Percentiles rank a stretch among this genome's conserved stretches.
Conservation (phyloP, 1,140 invertebrate genomes). For the Mercenaria mercenaria region DNA sequence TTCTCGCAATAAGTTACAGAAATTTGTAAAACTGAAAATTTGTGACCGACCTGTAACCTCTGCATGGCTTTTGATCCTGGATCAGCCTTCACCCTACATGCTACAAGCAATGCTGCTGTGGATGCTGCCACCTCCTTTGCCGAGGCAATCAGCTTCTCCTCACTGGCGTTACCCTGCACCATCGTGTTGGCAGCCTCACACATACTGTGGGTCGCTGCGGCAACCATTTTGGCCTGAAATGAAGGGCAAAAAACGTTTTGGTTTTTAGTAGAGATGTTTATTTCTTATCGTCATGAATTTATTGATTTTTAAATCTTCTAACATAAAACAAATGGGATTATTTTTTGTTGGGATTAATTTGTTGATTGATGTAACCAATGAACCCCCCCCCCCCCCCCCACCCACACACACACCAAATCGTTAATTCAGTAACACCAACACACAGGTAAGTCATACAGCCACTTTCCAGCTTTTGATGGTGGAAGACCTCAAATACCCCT, state of each 20-base stretch:
- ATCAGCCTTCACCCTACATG: slow-evolving; percentile 99
- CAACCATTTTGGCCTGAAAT: slow-evolving; percentile 93
- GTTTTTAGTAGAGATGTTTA: background rate
- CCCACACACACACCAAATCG: too few species aligned
- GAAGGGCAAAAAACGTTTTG: too few species aligned
- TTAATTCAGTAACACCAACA: too few species aligned
- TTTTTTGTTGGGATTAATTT: too few species aligned
- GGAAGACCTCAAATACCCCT: too few species aligned
- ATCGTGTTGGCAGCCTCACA: slow-evolving; percentile 99
- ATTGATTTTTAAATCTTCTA: background rate
- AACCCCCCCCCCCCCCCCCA: too few species aligned
- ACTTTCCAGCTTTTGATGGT: too few species aligned
- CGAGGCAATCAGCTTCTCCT: slow-evolving; percentile 98
- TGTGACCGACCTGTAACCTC: slow-evolving; percentile 90
- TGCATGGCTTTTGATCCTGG: slow-evolving; percentile 97
- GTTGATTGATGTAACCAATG: too few species aligned
- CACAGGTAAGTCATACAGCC: too few species aligned
- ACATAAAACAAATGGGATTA: background rate
- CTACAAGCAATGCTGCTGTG: slow-evolving; percentile 98
- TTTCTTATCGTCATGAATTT: too few species aligned
- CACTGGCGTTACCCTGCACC: slow-evolving; percentile 97
- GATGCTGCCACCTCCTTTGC: slow-evolving; percentile 98
- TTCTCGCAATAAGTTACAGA: too few species aligned
- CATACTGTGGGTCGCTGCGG: slow-evolving; percentile 98
- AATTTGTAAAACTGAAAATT: too few species aligned